phyloP scores from a whole-genome alignment of 2,797 vertebrate genomes.

The Propithecus perrieri region DNA sequence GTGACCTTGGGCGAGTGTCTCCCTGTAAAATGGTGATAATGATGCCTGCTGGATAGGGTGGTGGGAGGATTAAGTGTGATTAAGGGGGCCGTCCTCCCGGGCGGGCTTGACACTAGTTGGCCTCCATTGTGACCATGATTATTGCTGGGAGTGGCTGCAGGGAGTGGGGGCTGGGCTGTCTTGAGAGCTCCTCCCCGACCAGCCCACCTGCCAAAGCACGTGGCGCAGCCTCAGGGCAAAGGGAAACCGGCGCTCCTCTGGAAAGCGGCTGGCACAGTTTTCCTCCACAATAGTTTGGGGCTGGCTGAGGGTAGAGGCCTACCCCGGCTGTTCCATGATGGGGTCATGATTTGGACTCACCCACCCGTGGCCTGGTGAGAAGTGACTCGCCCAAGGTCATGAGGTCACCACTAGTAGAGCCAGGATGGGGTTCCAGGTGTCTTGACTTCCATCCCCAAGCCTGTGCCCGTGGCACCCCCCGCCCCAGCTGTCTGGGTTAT shows the following conservation, averaged over 20 bases:
- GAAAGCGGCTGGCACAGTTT: not conserved
- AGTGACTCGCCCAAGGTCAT: slow-evolving; percentile 40
- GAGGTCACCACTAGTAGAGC: not conserved
- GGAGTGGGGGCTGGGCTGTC: slow-evolving; percentile 25
- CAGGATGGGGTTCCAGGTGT: slow-evolving; percentile 56
- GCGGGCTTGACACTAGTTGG: not conserved
- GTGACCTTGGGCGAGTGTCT: slow-evolving; percentile 53
- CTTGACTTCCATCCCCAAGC: slow-evolving; percentile 21
- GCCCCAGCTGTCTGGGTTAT: slow-evolving; percentile 75
- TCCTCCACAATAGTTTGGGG: not conserved
- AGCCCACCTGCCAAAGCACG: not conserved
- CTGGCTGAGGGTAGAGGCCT: not conserved
- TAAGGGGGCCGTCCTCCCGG: not conserved
- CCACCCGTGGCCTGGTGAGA: not conserved
- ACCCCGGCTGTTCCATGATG: not conserved
- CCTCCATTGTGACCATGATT: not conserved
- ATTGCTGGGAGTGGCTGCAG: slow-evolving; percentile 13
- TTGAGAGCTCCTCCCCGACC: not conserved
- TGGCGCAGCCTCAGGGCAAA: slow-evolving; percentile 35
- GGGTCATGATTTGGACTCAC: not conserved
- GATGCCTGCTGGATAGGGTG: not conserved
- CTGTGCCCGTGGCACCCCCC: not conserved
- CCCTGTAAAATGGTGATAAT: not conserved
- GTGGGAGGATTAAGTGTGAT: slow-evolving; percentile 13
- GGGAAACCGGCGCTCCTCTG: not conserved